These are phyloP conservation scores for Odocoileus hemionus DNA, from an alignment of 2,113 vertebrate genomes.

Conservation along the genomic window DNA sequence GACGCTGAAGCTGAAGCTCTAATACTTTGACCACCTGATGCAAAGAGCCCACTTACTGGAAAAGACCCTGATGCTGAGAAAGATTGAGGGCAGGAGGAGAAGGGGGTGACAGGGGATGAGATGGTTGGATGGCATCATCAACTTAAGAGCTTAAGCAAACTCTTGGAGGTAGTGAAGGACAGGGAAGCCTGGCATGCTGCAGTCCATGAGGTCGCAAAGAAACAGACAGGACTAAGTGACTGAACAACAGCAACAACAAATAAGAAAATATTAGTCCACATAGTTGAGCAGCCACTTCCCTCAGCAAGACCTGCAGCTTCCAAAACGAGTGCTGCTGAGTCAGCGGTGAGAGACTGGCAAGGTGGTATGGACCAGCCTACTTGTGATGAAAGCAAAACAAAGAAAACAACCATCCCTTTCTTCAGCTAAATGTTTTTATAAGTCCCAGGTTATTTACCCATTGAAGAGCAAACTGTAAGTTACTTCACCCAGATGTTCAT, in stretches of 20 bases:
- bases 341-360: accelerated
- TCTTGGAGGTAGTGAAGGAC: background rate
- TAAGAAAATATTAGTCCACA: background rate
- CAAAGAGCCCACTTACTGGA: background rate
- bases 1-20: background rate
- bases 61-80: background rate
- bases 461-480: background rate
- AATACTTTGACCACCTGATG: background rate
- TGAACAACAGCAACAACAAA: background rate
- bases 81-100: background rate
- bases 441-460: background rate
- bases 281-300: accelerated
- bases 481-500: background rate
- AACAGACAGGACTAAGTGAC: background rate
- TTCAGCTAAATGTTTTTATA: background rate
- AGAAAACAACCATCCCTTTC: background rate
- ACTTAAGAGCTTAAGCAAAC: background rate
- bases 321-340: accelerated
- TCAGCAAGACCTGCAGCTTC: background rate
- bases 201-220: background rate
- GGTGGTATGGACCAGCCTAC: background rate
- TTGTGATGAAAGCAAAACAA: background rate
- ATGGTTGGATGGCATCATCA: background rate
- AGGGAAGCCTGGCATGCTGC: background rate
- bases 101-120: background rate